phyloP scores from a whole-genome alignment of 2,113 vertebrate genomes.

The Sturnus vulgaris region DNA sequence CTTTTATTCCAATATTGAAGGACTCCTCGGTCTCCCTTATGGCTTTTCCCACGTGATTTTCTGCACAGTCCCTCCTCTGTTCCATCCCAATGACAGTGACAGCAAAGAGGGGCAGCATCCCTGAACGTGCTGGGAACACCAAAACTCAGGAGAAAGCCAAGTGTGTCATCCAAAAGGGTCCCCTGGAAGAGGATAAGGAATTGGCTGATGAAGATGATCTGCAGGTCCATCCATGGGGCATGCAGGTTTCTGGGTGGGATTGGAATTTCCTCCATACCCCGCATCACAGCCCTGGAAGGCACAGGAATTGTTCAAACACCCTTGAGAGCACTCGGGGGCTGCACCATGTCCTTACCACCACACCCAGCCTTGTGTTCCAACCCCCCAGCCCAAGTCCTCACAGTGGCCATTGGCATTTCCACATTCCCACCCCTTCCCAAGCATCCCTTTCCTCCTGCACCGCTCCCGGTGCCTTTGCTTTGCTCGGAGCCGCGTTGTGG shows the following conservation, averaged over 20 bases:
- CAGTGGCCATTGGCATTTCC: background rate
- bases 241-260: background rate
- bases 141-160: background rate
- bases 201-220: background rate
- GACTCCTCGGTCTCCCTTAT: background rate
- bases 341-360: accelerated
- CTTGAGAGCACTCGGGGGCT: background rate
- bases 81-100: accelerated
- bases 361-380: background rate
- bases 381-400: background rate
- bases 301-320: background rate
- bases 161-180: background rate
- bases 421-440: background rate
- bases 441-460: background rate
- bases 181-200: background rate
- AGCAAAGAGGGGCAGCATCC: background rate
- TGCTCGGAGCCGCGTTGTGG: accelerated
- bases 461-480: accelerated
- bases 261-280: background rate
- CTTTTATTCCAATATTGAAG: accelerated
- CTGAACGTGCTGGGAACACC: background rate
- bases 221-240: background rate
- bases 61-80: accelerated
- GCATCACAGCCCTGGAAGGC: background rate
- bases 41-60: background rate